Percentiles rank a stretch among this genome's conserved stretches.
phyloP scores from a whole-genome alignment of 2,888 invertebrate species.

The Noctua janthe region DNA sequence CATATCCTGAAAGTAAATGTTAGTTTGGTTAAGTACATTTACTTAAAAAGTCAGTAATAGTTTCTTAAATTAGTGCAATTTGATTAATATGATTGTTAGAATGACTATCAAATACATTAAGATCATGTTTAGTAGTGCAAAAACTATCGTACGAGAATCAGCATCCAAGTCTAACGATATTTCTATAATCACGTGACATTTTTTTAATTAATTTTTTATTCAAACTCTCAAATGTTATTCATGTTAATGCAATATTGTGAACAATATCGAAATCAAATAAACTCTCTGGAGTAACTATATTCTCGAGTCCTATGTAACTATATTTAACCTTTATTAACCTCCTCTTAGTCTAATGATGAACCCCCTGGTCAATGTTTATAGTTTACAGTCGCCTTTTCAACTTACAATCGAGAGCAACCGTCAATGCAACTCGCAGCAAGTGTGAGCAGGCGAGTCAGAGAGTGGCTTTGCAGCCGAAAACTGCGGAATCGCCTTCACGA shows the following conservation, averaged over 20 bases:
- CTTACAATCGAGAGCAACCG: background rate
- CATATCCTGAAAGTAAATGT: constrained; percentile 85
- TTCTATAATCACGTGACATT: background rate
- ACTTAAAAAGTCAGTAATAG: constrained; percentile 16
- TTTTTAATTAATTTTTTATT: background rate
- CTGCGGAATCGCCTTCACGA: background rate
- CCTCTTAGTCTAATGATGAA: background rate
- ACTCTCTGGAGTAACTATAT: background rate
- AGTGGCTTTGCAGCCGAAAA: background rate
- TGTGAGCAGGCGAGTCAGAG: background rate
- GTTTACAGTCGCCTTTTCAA: background rate
- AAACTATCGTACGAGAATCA: background rate
- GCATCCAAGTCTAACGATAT: background rate
- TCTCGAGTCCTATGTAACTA: no score
- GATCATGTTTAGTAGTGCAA: background rate
- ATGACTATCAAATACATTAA: background rate
- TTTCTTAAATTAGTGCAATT: constrained; percentile 3
- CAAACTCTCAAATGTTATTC: background rate
- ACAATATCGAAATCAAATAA: constrained; percentile 11
- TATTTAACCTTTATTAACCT: background rate
- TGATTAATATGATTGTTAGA: constrained; percentile 4
- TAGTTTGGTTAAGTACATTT: constrained; percentile 70
- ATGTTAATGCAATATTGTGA: constrained; percentile 7
- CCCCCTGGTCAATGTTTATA: background rate
- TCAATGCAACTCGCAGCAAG: background rate